Evolutionary conservation across 1,140 invertebrate species (phyloP).

Genomic region (Euwallacea similis): DNA sequence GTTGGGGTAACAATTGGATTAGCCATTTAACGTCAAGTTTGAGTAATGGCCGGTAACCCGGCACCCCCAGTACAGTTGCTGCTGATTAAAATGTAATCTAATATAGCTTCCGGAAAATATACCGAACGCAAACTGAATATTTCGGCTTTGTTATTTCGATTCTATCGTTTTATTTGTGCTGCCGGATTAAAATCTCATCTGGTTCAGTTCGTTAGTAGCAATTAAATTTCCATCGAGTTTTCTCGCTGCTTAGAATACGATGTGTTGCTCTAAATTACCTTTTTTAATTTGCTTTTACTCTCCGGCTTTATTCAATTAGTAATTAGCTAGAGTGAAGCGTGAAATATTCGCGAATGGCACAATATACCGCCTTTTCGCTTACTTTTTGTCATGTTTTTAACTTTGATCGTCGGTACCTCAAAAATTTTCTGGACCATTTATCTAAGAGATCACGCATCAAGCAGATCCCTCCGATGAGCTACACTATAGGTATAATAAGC

Average conservation of each 20-base stretch:
- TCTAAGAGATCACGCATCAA: too few relatives aligned
- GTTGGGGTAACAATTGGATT: slow-evolving; percentile 55
- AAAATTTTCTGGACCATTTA: too few relatives aligned
- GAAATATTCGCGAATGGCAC: too few relatives aligned
- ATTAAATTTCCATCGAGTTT: slow-evolving; percentile 34
- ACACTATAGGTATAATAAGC: too few relatives aligned
- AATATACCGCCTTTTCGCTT: too few relatives aligned
- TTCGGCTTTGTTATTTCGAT: slow-evolving; percentile 48
- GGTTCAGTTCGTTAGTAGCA: slow-evolving; percentile 40
- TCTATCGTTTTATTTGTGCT: slow-evolving; percentile 47
- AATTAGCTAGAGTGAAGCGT: too few relatives aligned
- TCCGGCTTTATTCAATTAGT: too few relatives aligned
- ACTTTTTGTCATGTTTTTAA: too few relatives aligned
- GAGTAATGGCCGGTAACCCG: slow-evolving; percentile 55
- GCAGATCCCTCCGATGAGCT: too few relatives aligned
- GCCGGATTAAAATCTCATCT: slow-evolving; percentile 48
- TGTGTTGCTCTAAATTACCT: background rate
- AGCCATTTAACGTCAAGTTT: slow-evolving; percentile 55
- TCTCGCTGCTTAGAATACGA: background rate
- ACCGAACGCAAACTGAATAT: slow-evolving; percentile 48
- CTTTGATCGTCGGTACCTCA: too few relatives aligned
- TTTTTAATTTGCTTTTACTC: background rate
- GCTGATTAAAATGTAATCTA: slow-evolving; percentile 56
- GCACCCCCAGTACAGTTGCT: slow-evolving; percentile 46
- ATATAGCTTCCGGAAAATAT: slow-evolving; percentile 53